Evolutionary conservation across 1,140 invertebrate genomes (phyloP).

Genomic region (Chionoecetes opilio): DNA sequence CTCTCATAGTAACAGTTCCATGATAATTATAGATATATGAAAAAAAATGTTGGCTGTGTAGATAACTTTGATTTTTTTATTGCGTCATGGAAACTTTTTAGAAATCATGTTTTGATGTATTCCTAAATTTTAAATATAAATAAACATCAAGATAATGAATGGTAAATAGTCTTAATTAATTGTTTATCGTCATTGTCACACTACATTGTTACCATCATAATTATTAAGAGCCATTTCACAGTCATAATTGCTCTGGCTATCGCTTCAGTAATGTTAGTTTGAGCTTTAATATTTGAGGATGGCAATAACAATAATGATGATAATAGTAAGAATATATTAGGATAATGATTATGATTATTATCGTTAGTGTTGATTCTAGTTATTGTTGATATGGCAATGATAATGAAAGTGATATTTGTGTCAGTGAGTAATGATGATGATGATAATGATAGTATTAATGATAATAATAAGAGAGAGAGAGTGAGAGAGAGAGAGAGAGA

Average conservation of each 20-base stretch:
- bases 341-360: neutral
- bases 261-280: neutral
- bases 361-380: too few relatives aligned
- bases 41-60: neutral
- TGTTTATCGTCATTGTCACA: constrained; percentile 29
- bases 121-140: neutral
- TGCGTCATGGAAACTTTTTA: neutral
- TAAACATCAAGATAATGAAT: constrained; percentile 31
- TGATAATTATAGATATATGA: too few relatives aligned
- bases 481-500: constrained; percentile 11
- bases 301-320: neutral
- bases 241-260: neutral
- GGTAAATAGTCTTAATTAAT: constrained; percentile 31
- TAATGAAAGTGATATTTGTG: neutral
- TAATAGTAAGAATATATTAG: neutral
- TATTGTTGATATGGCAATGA: neutral
- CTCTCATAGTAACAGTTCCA: too few relatives aligned
- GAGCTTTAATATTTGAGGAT: neutral
- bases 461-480: neutral
- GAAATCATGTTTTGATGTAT: constrained; percentile 31
- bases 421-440: neutral
- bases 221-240: constrained; percentile 11
- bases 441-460: neutral
- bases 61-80: neutral
- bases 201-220: constrained; percentile 30